Base-by-base conservation (phyloP, 2,797 vertebrate genomes). In the Chromobotia macracanthus region DNA sequence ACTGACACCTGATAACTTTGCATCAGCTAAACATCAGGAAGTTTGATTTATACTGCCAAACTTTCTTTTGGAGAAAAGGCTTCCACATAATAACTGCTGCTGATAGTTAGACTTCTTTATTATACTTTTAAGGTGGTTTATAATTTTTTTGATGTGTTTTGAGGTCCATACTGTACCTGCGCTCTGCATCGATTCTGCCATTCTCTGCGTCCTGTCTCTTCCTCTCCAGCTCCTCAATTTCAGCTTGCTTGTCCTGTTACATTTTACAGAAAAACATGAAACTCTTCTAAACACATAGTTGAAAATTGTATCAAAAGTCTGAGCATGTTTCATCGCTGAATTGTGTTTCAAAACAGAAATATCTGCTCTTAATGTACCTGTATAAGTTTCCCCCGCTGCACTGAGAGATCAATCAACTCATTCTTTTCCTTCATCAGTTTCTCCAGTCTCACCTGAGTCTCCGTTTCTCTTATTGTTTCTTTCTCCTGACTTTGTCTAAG, bases 361-460 rank as follows among this genome's bases (percentile, higher is more conserved):
- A 35, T 63, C 25, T 23, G 21, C 25, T 60, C 13, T 5, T 12
- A 31, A 28, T 1, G 84, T 55, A 92, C 94, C 92, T 92, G 90
- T 81, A 94, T 90, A n/a, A 86, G 31, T 87, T 88, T 89, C 3
- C 87, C 92, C 86, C 90, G 91, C 76, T 93, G 87, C 66, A 90
- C 53, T 15, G 89, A 92, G 46, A 91, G 63, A 72, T 85, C 55
- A 66, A 93, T 28, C 13, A 93, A 80, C 60, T 80, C 87, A 55
- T 92, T 88, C 63, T 89, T 93, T 80, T 93, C 91, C 79, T 87
- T 89, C 23, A 75, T 77, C 60, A 94, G 81, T 56, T 44, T 64
- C 28, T 84, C 75, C 60, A 90, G 82, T 56, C 72, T 89, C 70
- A 89, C 86, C 63, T 77, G 86, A 77, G 86, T 63, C 23, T 79